Percentiles rank a stretch among this genome's conserved stretches.
phyloP scores from a whole-genome alignment of 2,888 invertebrate genomes.

The Cephus sareptanus region DNA sequence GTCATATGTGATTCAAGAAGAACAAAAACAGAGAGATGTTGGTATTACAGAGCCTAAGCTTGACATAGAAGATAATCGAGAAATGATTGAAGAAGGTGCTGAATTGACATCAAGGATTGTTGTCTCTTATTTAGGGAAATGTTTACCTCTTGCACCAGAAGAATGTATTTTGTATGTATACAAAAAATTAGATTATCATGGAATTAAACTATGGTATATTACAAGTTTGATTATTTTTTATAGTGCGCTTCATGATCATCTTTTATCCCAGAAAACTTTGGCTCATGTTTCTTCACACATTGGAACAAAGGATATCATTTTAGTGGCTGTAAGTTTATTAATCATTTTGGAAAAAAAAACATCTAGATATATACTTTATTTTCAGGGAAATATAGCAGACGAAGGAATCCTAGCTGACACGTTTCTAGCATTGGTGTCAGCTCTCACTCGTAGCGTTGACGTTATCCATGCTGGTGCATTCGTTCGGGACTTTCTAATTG shows the following conservation, averaged over 20 bases:
- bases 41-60: slow-evolving; percentile 73
- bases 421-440: slow-evolving; percentile 85
- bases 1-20: slow-evolving; percentile 81
- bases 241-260: slow-evolving; percentile 73
- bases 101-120: slow-evolving; percentile 76
- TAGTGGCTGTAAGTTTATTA: slow-evolving; percentile 75
- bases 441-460: slow-evolving; percentile 76
- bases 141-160: slow-evolving; percentile 79
- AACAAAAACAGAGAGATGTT: slow-evolving; percentile 75
- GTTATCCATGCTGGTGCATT: slow-evolving; percentile 77
- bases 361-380: background rate
- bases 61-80: slow-evolving; percentile 75
- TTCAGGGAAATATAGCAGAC: slow-evolving; percentile 79
- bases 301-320: slow-evolving; percentile 85
- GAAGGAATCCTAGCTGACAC: slow-evolving; percentile 76
- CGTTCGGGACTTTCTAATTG: slow-evolving; percentile 87
- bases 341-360: background rate
- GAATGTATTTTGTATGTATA: slow-evolving; percentile 74
- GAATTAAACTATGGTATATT: background rate
- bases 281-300: slow-evolving; percentile 79
- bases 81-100: slow-evolving; percentile 77
- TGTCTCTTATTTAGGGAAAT: slow-evolving; percentile 75
- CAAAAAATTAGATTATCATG: background rate
- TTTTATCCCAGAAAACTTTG: slow-evolving; percentile 76
- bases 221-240: slow-evolving; percentile 30